Evolutionary conservation across 2,888 invertebrate genomes (phyloP), one percentile per base, ranked within the genome.

Genomic region (Priocnemis perturbator): DNA sequence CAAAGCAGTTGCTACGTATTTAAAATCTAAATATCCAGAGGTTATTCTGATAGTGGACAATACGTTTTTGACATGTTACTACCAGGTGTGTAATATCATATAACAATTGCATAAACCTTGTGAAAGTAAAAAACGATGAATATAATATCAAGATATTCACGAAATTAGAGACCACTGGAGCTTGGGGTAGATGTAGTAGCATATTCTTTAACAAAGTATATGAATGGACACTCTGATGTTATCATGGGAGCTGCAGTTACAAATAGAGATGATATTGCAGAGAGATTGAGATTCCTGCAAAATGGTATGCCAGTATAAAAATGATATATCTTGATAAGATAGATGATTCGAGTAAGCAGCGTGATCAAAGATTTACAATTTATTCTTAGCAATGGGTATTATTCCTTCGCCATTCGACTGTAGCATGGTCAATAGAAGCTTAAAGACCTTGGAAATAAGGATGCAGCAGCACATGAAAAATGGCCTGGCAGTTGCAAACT

Each of bases 391-490:
- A 3, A 92, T 95, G 91, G 99, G 99, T 61, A 93, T 96, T 52
- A 94, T 99, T 15, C 98, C 99, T 1, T 96, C 98, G 0, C 98
- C 99, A 0, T 97, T 98, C 87, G 99, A 99, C 89, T 98, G 99
- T 88, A 96, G 94, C 87, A 91, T 97, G 86, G 97, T 98, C 0
- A 97, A 96, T 86, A 93, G 97, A 73, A 97, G 98, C 84, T 90
- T 99, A 69, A 99, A 98, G 90, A 99, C 99, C 0, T 91, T 99
- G 26, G 94, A 96, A 4, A 83, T 99, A 26, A 92, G 99, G 64
- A 98, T 99, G 98, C 93, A 95, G 76, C 93, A 95, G 77, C 98
- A 98, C 88, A 94, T 94, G 90, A 92, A 92, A 71, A 98, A 94
- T 76, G 94, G 95, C 0, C 81, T 96, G 64, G 90, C 91, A 0